Conservation (phyloP, 2,113 vertebrate species). For the Trichomycterus rosablanca region DNA sequence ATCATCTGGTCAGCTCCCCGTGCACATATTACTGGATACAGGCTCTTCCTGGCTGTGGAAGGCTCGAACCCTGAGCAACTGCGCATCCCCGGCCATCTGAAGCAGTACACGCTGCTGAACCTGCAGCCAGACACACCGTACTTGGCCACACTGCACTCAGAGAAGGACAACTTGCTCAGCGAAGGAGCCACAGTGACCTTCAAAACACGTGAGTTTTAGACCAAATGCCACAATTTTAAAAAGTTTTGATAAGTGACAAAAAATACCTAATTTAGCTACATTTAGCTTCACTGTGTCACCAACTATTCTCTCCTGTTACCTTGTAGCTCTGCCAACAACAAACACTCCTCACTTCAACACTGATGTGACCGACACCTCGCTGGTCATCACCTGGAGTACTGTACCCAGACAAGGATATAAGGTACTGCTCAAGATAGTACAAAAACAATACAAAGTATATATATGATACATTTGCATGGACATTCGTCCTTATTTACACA, state of each 20-base stretch:
- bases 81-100: constrained; percentile 66
- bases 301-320: not conserved
- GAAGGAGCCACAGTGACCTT: constrained; percentile 67
- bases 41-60: constrained; percentile 71
- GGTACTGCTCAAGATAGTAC: too few species aligned
- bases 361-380: not conserved
- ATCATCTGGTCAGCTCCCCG: constrained; percentile 80
- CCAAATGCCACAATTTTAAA: not conserved
- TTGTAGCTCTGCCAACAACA: not conserved
- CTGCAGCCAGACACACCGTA: constrained; percentile 80
- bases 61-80: constrained; percentile 77
- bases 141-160: constrained; percentile 70
- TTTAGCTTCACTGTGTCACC: not conserved
- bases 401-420: not conserved
- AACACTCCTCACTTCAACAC: not conserved
- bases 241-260: not conserved
- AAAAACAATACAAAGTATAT: too few species aligned
- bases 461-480: too few species aligned
- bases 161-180: constrained; percentile 76
- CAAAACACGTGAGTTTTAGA: constrained; percentile 35
- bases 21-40: constrained; percentile 75
- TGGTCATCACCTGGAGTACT: not conserved
- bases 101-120: constrained; percentile 75
- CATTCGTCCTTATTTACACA: too few species aligned
- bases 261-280: not conserved